Conservation (phyloP, 2,797 vertebrate genomes). For the Helicolenus hilgendorfi region DNA sequence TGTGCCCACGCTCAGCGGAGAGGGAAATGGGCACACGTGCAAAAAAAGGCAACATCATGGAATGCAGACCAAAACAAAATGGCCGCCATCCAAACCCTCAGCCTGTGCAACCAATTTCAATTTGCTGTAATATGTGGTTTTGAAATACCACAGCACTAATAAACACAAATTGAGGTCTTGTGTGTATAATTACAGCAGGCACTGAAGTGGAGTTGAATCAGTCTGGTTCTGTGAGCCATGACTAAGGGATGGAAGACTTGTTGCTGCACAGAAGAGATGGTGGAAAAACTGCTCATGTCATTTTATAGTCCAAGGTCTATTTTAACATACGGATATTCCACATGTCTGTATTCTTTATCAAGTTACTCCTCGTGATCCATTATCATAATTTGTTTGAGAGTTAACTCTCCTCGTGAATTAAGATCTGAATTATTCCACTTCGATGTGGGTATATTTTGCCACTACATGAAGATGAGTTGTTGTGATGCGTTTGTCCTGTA, state of each 20-base stretch:
- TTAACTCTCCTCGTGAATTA: background rate
- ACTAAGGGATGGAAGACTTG: constrained; percentile 38
- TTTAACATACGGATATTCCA: background rate
- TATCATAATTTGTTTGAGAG: background rate
- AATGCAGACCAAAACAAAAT: constrained; percentile 49
- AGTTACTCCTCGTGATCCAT: background rate
- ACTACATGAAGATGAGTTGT: background rate
- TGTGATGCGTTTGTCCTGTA: background rate
- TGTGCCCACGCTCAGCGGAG: background rate
- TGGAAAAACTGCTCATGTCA: background rate
- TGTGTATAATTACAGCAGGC: constrained; percentile 71
- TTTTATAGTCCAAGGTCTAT: background rate
- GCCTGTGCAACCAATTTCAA: constrained; percentile 57
- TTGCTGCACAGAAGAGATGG: constrained; percentile 1
- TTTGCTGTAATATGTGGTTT: constrained; percentile 74
- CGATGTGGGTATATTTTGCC: background rate
- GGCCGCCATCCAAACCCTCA: constrained; percentile 57
- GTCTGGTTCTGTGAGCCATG: constrained; percentile 51
- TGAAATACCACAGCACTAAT: constrained; percentile 71
- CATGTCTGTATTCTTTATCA: background rate
- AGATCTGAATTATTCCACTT: background rate
- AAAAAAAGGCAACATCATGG: constrained; percentile 7
- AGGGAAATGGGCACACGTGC: background rate
- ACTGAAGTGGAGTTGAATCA: constrained; percentile 74
- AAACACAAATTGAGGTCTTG: constrained; percentile 77